phyloP scores from a whole-genome alignment of 2,113 vertebrate genomes.

The Microtus oregoni region DNA sequence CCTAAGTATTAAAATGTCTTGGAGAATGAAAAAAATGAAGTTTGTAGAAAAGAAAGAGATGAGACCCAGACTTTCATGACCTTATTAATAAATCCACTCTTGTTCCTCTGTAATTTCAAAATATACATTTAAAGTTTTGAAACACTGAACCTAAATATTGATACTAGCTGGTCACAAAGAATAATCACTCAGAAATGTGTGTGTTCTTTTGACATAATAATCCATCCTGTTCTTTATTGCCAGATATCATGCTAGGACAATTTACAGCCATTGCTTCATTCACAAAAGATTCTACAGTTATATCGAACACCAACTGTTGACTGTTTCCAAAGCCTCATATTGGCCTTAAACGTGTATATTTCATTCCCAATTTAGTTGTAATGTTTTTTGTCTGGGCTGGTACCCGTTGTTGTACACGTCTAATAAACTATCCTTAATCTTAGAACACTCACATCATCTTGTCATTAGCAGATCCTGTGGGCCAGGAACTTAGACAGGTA shows the following conservation, averaged over 20 bases:
- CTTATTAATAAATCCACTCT: slow-evolving; percentile 24
- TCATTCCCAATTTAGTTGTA: not conserved
- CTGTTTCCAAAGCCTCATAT: not conserved
- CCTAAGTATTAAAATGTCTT: slow-evolving; percentile 39
- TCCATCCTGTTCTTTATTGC: slow-evolving; percentile 16
- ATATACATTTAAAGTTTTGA: not conserved
- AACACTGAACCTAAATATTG: not conserved
- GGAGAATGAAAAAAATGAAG: not conserved
- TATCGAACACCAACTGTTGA: not conserved
- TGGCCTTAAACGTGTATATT: not conserved
- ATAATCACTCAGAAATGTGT: slow-evolving; percentile 50
- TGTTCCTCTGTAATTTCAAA: not conserved
- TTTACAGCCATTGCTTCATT: not conserved
- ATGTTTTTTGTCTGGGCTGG: not conserved
- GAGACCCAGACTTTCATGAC: slow-evolving; percentile 10
- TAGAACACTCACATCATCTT: not conserved
- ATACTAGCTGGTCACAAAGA: not conserved
- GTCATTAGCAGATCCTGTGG: not conserved
- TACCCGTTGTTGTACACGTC: not conserved
- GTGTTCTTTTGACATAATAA: slow-evolving; percentile 31
- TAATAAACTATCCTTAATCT: not conserved
- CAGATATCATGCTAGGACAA: not conserved
- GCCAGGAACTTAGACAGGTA: not conserved
- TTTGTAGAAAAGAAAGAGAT: not conserved
- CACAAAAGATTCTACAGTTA: slow-evolving; percentile 18